Evolutionary conservation across 1,140 invertebrate species (phyloP).

Genomic region (Drusus annulatus): DNA sequence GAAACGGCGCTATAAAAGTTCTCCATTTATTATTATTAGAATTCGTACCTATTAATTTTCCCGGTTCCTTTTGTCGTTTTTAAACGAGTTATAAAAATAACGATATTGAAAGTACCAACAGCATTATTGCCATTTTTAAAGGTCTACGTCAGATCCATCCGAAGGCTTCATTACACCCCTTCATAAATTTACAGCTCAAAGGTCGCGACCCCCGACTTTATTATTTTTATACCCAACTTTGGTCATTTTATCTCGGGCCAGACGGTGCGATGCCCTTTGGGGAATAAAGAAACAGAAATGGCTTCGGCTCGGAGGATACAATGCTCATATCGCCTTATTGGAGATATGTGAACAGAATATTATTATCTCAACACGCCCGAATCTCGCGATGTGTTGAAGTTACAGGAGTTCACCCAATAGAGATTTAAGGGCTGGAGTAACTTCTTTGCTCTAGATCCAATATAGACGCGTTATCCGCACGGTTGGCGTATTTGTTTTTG

Average conservation of each 20-base stretch:
- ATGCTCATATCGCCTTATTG: conserved; percentile 23
- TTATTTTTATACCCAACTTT: conserved; percentile 19
- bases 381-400: neutral
- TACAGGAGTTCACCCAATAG: neutral
- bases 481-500: neutral
- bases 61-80: too few relatives aligned
- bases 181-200: too few relatives aligned
- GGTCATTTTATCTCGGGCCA: conserved; percentile 12
- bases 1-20: too few relatives aligned
- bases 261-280: neutral
- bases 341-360: conserved; percentile 25
- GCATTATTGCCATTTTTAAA: too few relatives aligned
- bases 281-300: neutral
- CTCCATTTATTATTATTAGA: too few relatives aligned
- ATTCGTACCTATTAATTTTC: too few relatives aligned
- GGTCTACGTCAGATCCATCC: too few relatives aligned
- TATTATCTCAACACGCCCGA: conserved; percentile 3
- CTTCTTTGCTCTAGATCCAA: neutral
- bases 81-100: too few relatives aligned
- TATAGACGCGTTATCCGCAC: neutral
- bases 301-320: neutral
- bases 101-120: too few relatives aligned
- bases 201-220: too few relatives aligned
- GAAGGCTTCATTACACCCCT: too few relatives aligned
- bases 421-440: neutral